phyloP scores from a whole-genome alignment of 2,113 vertebrate species.

The Pampusana beccarii region DNA sequence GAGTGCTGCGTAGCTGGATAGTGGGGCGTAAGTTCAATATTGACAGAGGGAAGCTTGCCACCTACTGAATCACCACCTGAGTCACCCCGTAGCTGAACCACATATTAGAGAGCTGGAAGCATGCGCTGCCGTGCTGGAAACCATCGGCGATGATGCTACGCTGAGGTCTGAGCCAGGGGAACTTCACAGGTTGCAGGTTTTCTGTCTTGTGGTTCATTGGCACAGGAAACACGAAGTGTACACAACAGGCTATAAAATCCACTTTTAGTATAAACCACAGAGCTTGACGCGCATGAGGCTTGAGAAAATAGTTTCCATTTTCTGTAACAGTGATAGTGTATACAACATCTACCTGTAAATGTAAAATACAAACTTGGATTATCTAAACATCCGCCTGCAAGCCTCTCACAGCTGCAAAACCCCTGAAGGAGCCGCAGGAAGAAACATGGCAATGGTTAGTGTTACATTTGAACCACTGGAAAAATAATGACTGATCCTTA shows the following conservation, averaged over 20 bases:
- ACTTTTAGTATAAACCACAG: constrained; percentile 65
- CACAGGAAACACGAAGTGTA: constrained; percentile 50
- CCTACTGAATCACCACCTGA: not conserved
- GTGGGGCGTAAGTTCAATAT: constrained; percentile 15
- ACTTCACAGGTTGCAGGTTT: constrained; percentile 37
- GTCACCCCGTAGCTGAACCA: constrained; percentile 10
- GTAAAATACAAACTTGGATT: constrained; percentile 59
- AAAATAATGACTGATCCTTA: constrained; percentile 48
- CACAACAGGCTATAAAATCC: constrained; percentile 65
- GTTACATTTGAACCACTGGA: constrained; percentile 30
- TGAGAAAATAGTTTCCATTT: constrained; percentile 65
- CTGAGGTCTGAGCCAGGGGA: not conserved
- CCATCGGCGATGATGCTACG: not conserved
- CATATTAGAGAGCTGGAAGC: constrained; percentile 43
- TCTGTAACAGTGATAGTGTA: constrained; percentile 50
- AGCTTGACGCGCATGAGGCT: constrained; percentile 44
- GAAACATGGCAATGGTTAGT: not conserved
- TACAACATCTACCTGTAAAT: constrained; percentile 66
- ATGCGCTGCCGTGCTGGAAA: not conserved
- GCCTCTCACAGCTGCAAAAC: constrained; percentile 43
- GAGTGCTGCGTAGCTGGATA: not conserved
- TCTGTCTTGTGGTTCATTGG: constrained; percentile 63
- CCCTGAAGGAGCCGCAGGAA: not conserved
- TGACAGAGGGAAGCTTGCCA: constrained; percentile 32
- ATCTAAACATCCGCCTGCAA: constrained; percentile 42